phyloP scores from a whole-genome alignment of 2,888 invertebrate genomes.

The Dendrolimus houi region DNA sequence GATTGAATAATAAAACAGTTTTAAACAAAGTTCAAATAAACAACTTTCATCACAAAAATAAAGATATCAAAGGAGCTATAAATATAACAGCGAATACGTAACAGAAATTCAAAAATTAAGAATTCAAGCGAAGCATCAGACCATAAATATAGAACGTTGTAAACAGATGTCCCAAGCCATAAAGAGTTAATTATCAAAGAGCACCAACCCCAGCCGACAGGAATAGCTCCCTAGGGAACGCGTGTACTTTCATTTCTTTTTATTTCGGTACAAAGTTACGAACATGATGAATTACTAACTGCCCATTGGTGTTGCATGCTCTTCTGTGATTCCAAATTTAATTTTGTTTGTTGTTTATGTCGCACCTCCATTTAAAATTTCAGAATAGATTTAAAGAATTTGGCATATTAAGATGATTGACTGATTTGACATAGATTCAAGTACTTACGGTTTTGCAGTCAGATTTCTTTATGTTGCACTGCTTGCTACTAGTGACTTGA shows the following conservation, averaged over 20 bases:
- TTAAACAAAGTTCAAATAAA: not conserved
- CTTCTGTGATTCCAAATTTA: too few species aligned
- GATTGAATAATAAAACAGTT: too few species aligned
- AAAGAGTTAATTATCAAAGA: conserved; percentile 73
- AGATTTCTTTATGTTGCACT: too few species aligned
- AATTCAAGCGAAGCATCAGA: not conserved
- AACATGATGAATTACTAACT: conserved; percentile 18
- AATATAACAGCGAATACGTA: not conserved
- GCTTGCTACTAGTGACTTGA: too few species aligned
- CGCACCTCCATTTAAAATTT: too few species aligned
- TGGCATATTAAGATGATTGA: too few species aligned
- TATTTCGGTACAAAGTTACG: conserved; percentile 28
- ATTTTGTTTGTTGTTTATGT: too few species aligned
- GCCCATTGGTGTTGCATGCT: too few species aligned
- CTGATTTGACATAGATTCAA: too few species aligned
- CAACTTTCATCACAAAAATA: not conserved
- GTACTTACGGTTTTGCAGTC: too few species aligned
- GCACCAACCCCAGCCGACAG: conserved; percentile 40
- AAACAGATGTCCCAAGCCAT: conserved; percentile 64
- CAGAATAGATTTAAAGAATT: too few species aligned
- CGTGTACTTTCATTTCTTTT: conserved; percentile 33
- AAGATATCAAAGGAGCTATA: not conserved
- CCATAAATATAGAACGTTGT: conserved; percentile 17
- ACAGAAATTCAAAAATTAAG: not conserved
- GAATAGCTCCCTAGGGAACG: conserved; percentile 64